Conservation (phyloP, 2,113 vertebrate species). For the Galemys pyrenaicus region DNA sequence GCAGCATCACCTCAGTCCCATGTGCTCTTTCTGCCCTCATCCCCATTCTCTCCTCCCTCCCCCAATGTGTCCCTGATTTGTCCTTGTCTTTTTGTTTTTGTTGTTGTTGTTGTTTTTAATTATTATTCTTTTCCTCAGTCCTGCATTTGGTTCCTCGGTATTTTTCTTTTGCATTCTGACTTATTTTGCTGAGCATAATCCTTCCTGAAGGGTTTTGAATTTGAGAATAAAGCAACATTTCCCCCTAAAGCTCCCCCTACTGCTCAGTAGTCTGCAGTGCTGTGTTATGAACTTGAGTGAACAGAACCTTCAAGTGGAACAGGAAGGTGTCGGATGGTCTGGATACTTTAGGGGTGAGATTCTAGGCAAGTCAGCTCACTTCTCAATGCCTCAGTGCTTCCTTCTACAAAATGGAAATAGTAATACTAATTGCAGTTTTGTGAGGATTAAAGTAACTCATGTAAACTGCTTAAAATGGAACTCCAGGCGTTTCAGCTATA, state of each 20-base stretch:
- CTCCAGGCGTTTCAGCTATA: not conserved
- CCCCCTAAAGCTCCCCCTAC: no score
- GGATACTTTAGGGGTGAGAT: accelerated
- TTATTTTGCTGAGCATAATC: no score
- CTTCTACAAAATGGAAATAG: not conserved
- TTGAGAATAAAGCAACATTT: not conserved
- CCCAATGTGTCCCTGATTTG: no score
- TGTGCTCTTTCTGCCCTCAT: no score
- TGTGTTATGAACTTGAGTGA: not conserved
- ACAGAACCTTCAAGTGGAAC: not conserved
- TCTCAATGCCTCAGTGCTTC: not conserved
- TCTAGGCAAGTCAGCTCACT: not conserved
- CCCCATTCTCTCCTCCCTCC: no score
- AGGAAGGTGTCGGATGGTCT: not conserved
- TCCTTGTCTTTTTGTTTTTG: no score
- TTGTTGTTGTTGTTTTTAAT: no score
- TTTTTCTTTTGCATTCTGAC: no score
- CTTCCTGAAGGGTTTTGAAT: not conserved
- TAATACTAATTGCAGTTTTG: not conserved
- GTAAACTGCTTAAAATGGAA: no score
- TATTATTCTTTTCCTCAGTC: no score
- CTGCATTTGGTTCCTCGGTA: no score
- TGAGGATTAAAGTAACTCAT: not conserved
- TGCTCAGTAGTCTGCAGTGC: not conserved
- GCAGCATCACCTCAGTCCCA: no score